Evolutionary conservation across 2,888 invertebrate genomes (phyloP).

Genomic region (Acronicta aceris): DNA sequence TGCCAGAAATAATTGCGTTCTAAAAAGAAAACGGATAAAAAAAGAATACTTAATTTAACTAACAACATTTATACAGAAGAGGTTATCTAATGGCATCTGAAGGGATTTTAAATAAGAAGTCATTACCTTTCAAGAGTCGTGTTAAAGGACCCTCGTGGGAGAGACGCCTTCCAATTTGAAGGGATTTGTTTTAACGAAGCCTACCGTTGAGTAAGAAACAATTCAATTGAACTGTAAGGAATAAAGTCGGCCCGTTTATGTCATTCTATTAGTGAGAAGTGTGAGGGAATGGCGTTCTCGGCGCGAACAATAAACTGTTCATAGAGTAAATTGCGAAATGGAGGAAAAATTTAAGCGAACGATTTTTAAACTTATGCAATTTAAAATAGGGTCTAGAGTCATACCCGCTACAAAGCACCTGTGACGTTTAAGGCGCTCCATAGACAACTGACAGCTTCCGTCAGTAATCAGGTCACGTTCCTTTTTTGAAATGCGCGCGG

Average conservation of each 20-base stretch:
- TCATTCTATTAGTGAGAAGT: constrained; percentile 70
- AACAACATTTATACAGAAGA: constrained; percentile 30
- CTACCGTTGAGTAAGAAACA: constrained; percentile 65
- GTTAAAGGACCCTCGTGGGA: constrained; percentile 28
- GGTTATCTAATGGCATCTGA: constrained; percentile 16
- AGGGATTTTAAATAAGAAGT: constrained; percentile 48
- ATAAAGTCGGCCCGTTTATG: constrained; percentile 69
- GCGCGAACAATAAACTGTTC: constrained; percentile 76
- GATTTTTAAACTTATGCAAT: constrained; percentile 60
- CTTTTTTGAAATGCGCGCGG: constrained; percentile 83
- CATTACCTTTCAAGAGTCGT: constrained; percentile 42
- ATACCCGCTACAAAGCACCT: constrained; percentile 60
- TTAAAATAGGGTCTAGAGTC: constrained; percentile 64
- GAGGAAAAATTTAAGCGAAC: constrained; percentile 49
- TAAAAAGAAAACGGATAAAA: constrained; percentile 23
- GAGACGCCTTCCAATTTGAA: constrained; percentile 40
- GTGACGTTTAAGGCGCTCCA: constrained; percentile 72
- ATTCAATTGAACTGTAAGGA: constrained; percentile 73
- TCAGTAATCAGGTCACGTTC: constrained; percentile 88
- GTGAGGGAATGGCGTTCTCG: constrained; percentile 72
- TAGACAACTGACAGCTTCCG: constrained; percentile 83
- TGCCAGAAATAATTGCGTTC: constrained; percentile 6
- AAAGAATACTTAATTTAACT: constrained; percentile 10
- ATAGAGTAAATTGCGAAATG: constrained; percentile 64
- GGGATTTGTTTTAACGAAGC: constrained; percentile 63